Percentiles rank a stretch among this genome's conserved stretches.
These are phyloP conservation scores for Cherax quadricarinatus DNA, from an alignment of 1,140 invertebrate species.

Conservation along the genomic window DNA sequence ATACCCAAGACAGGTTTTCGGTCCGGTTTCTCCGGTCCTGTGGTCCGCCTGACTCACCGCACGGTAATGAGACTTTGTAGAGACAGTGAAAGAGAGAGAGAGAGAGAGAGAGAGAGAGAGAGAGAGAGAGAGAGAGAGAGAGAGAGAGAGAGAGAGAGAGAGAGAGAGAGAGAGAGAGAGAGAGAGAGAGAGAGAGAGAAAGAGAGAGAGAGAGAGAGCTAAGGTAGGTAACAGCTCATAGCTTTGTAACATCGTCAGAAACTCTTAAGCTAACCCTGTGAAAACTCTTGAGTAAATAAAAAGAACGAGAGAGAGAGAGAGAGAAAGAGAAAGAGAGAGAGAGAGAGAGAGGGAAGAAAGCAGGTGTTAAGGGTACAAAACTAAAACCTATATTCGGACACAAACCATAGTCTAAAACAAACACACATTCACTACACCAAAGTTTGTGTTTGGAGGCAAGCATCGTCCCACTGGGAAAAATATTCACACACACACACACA, in stretches of 20 bases:
- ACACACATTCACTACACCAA: background rate
- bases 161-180: background rate
- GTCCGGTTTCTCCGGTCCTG: background rate
- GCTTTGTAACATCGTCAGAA: too few species aligned
- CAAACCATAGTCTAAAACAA: conserved; percentile 30
- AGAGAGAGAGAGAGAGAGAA: conserved; percentile 4
- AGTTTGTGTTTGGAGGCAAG: background rate
- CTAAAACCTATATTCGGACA: background rate
- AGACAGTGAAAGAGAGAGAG: conserved; percentile 23
- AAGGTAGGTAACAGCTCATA: too few species aligned
- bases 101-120: conserved; percentile 8
- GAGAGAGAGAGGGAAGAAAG: too few species aligned
- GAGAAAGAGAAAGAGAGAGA: too few species aligned
- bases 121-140: conserved; percentile 21
- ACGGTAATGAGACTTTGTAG: background rate
- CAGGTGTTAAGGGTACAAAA: conserved; percentile 10
- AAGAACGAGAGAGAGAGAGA: too few species aligned
- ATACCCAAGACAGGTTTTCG: background rate
- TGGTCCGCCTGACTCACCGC: conserved; percentile 6
- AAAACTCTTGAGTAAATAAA: too few species aligned
- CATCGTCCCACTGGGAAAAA: too few species aligned
- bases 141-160: conserved; percentile 25
- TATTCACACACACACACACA: too few species aligned
- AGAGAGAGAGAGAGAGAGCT: background rate
- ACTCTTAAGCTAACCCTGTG: too few species aligned